Percentiles rank a stretch among this genome's conserved stretches.
phyloP scores from a whole-genome alignment of 2,888 invertebrate genomes.

The Lithosia quadra region DNA sequence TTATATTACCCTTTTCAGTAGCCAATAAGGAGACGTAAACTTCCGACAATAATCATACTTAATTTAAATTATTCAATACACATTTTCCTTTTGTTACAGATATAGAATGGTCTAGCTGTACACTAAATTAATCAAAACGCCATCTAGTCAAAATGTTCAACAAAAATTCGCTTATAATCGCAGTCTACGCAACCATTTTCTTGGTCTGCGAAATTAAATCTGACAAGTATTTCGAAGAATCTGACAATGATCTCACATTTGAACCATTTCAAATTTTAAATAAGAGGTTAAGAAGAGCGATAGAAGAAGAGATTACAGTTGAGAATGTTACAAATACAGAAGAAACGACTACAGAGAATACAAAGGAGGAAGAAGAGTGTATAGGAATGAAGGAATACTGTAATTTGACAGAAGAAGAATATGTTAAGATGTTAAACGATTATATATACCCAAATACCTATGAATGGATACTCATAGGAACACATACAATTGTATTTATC shows the following conservation, averaged over 20 bases:
- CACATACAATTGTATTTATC: conserved; percentile 92
- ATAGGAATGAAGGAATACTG: conserved; percentile 79
- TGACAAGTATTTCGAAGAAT: conserved; percentile 23
- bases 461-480: conserved; percentile 92
- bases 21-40: no score
- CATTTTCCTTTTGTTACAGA: conserved; percentile 41
- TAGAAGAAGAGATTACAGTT: conserved; percentile 23
- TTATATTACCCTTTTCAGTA: no score
- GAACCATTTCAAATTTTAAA: conserved; percentile 5
- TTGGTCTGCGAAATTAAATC: conserved; percentile 3
- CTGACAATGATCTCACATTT: conserved; percentile 5
- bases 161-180: conserved; percentile 15
- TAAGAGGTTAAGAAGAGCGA: conserved; percentile 30
- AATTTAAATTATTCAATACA: not conserved
- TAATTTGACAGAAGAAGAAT: conserved; percentile 86
- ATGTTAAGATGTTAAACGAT: conserved; percentile 86
- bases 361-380: conserved; percentile 68
- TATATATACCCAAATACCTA: conserved; percentile 90
- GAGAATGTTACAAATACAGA: conserved; percentile 26
- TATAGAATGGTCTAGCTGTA: conserved; percentile 13
- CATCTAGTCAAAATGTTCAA: conserved; percentile 25
- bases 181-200: conserved; percentile 16
- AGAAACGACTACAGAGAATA: conserved; percentile 31
- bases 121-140: not conserved
- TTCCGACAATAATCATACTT: no score